Conservation (phyloP, 2,888 invertebrate species). For the Lithophane ornitopus region DNA sequence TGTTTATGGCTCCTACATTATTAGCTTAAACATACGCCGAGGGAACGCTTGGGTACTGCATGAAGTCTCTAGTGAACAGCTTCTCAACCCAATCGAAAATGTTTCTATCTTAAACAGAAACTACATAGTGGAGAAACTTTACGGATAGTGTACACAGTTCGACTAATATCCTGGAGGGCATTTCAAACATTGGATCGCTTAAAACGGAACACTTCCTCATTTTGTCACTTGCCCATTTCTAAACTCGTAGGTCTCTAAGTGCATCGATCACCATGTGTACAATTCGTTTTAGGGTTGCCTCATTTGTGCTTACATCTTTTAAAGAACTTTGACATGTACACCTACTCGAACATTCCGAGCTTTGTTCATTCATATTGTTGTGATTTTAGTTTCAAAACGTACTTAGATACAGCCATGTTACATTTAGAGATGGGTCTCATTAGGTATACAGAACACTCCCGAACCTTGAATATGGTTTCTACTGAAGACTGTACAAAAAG, state of each 20-base stretch:
- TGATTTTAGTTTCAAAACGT: background rate
- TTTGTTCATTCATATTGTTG: background rate
- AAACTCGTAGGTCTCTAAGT: conserved; percentile 62
- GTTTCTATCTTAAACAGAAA: conserved; percentile 46
- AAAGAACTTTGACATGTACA: background rate
- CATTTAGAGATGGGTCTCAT: background rate
- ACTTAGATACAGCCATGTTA: background rate
- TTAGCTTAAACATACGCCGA: conserved; percentile 17
- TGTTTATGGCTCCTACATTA: conserved; percentile 34
- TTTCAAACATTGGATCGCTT: conserved; percentile 55
- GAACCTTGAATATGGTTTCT: background rate
- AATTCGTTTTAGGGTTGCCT: conserved; percentile 58
- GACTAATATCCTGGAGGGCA: conserved; percentile 55
- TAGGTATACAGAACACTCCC: background rate
- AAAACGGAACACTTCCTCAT: conserved; percentile 66
- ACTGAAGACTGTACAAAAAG: background rate
- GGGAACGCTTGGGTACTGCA: conserved; percentile 18
- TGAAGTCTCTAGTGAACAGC: conserved; percentile 21
- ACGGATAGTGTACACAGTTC: conserved; percentile 39
- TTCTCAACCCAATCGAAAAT: conserved; percentile 36
- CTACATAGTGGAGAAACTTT: conserved; percentile 27
- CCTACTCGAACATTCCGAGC: background rate
- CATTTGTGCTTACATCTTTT: background rate
- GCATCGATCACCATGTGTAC: conserved; percentile 66
- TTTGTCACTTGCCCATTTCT: conserved; percentile 66